Conservation (phyloP, 2,888 invertebrate genomes). For the Ichneumoninae sp. region DNA sequence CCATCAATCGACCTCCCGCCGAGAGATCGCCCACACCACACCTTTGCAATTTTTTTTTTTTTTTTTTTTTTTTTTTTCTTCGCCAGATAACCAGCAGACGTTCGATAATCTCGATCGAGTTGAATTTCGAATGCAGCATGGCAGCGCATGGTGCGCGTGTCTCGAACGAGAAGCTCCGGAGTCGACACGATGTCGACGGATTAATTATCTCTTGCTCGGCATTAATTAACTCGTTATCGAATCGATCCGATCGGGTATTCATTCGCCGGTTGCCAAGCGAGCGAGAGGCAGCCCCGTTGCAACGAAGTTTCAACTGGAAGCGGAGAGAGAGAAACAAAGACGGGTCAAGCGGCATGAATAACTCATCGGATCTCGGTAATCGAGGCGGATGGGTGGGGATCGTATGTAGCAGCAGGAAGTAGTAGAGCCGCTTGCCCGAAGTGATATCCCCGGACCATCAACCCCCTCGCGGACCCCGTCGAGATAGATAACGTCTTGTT, state of each 20-base stretch:
- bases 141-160: background rate
- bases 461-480: background rate
- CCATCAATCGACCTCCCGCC: slow-evolving; percentile 45
- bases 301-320: background rate
- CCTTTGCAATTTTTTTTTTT: background rate
- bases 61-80: background rate
- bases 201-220: slow-evolving; percentile 25
- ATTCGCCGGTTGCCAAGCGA: slow-evolving; percentile 5
- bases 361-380: slow-evolving; percentile 28
- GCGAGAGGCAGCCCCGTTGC: background rate
- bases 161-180: background rate
- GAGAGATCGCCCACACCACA: slow-evolving; percentile 13
- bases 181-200: slow-evolving; percentile 13
- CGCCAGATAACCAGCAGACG: too few relatives aligned
- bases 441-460: slow-evolving; percentile 3
- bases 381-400: background rate
- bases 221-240: slow-evolving; percentile 40
- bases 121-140: background rate
- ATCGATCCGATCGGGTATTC: slow-evolving; percentile 3
- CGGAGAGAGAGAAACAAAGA: background rate
- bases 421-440: background rate
- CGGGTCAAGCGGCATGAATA: slow-evolving; percentile 42
- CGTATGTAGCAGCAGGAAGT: slow-evolving; percentile 35
- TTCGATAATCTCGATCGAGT: too few relatives aligned
- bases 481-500: background rate